phyloP scores from a whole-genome alignment of 2,113 vertebrate species.

The Narcine bancroftii region DNA sequence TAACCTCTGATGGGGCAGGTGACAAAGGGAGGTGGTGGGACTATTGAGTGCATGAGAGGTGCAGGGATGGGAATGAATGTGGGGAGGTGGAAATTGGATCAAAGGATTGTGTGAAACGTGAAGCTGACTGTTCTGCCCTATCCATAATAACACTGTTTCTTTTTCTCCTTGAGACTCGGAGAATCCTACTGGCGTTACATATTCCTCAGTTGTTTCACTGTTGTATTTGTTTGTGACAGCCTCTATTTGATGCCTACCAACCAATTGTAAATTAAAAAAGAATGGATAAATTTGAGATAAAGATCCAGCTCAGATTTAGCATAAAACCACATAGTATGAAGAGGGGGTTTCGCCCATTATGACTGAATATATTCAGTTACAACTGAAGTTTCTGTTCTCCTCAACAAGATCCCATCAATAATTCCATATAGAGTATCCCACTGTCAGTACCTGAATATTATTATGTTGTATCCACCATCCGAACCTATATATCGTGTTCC shows the following conservation, averaged over 20 bases:
- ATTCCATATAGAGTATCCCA: background rate
- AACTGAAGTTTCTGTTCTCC: background rate
- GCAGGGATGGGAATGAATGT: no score
- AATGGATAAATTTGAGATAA: no score
- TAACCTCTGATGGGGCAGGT: no score
- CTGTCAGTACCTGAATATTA: background rate
- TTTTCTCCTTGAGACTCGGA: background rate
- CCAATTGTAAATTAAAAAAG: background rate
- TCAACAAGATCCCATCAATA: background rate
- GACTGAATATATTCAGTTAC: background rate
- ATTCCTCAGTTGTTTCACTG: background rate
- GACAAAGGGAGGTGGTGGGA: no score
- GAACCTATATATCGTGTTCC: no score
- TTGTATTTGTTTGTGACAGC: background rate
- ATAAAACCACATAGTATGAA: background rate
- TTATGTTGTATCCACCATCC: no score
- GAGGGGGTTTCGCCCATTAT: background rate
- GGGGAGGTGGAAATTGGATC: no score
- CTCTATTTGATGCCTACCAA: background rate
- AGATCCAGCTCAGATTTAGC: background rate
- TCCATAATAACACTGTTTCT: background rate
- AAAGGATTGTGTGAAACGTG: no score
- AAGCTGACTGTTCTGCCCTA: no score
- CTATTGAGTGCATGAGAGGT: no score
- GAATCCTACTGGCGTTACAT: no score